Evolutionary conservation across 2,113 vertebrate genomes (phyloP).

Genomic region (Phainopepla nitens): DNA sequence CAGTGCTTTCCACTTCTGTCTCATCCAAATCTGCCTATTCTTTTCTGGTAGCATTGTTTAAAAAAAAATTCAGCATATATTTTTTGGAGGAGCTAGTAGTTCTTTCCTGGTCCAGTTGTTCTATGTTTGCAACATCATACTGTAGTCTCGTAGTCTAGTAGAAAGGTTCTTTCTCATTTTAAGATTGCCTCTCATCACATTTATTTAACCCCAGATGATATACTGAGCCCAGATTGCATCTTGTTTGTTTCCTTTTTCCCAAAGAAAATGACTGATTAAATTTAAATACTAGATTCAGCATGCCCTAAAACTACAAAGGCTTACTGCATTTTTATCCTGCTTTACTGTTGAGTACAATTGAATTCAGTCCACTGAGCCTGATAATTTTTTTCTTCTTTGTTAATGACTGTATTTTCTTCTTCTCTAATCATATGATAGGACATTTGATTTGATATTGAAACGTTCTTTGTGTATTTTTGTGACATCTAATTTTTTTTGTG

Average conservation of each 20-base stretch:
- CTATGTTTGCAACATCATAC: neutral
- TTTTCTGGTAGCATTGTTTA: neutral
- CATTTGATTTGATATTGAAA: neutral
- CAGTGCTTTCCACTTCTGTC: neutral
- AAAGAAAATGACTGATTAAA: neutral
- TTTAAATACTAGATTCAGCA: neutral
- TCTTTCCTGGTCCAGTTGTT: neutral
- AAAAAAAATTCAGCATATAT: accelerated
- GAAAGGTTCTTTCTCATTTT: neutral
- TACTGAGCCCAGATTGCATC: neutral
- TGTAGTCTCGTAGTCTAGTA: neutral
- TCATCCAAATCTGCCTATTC: neutral
- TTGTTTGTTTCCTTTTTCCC: neutral
- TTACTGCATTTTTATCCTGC: neutral
- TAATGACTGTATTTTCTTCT: neutral
- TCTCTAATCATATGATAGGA: neutral
- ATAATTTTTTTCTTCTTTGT: neutral
- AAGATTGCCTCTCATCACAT: neutral
- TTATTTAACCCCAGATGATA: neutral
- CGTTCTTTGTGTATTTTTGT: neutral
- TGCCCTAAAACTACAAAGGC: neutral
- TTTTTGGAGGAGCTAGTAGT: neutral
- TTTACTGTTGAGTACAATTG: neutral
- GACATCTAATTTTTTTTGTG: neutral
- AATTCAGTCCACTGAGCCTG: neutral